These are phyloP conservation scores for Forbesichthys agassizii DNA, from an alignment of 2,113 vertebrate species.

Conservation along the genomic window DNA sequence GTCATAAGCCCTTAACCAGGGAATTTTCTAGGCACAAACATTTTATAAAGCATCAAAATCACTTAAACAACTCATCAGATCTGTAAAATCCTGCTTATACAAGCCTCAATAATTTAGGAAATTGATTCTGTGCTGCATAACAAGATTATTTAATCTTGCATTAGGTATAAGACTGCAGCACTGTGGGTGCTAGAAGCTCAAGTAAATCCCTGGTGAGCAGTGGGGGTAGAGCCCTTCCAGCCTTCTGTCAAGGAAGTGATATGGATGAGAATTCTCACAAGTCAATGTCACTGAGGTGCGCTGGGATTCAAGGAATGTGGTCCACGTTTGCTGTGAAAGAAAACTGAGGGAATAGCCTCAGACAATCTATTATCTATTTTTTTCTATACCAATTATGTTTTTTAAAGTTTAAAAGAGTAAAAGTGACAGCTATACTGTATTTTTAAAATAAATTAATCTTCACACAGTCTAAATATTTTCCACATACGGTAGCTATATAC, in stretches of 20 bases:
- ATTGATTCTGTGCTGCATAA: slow-evolving; percentile 15
- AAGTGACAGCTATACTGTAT: neutral
- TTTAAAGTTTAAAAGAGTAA: no score
- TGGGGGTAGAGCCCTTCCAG: slow-evolving; percentile 29
- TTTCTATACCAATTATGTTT: no score
- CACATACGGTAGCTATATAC: no score
- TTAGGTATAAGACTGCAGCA: slow-evolving; percentile 1
- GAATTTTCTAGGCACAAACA: slow-evolving; percentile 37
- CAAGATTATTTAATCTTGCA: slow-evolving; percentile 22
- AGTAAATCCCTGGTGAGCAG: slow-evolving; percentile 34
- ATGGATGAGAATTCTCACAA: slow-evolving; percentile 69
- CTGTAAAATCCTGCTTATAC: slow-evolving; percentile 43
- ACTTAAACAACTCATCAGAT: slow-evolving; percentile 50
- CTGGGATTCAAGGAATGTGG: slow-evolving; percentile 62
- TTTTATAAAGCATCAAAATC: slow-evolving; percentile 53
- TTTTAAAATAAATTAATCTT: no score
- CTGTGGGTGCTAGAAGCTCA: slow-evolving; percentile 20
- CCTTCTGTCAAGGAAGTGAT: slow-evolving; percentile 41
- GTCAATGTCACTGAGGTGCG: slow-evolving; percentile 58
- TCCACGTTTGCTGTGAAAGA: slow-evolving; percentile 36
- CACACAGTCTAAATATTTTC: no score
- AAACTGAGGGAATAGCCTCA: slow-evolving; percentile 42
- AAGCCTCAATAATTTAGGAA: slow-evolving; percentile 28
- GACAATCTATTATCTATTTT: slow-evolving; percentile 12
- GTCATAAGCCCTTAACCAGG: slow-evolving; percentile 36